phyloP scores from a whole-genome alignment of 2,888 invertebrate genomes.

The Leptopilina drosophilae region DNA sequence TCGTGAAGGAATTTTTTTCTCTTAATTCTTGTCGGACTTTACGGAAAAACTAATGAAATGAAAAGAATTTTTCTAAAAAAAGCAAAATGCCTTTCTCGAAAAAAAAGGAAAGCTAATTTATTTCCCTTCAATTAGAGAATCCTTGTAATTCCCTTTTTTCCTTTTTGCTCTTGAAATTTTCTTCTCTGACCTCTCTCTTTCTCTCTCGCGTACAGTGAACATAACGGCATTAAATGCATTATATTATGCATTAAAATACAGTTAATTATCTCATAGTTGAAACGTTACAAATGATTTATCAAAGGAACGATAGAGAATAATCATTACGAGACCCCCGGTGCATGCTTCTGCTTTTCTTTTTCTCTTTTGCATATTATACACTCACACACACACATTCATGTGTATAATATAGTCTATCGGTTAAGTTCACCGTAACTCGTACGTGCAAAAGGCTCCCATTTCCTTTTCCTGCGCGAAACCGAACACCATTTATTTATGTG shows the following conservation, averaged over 20 bases:
- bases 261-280: slow-evolving; percentile 19
- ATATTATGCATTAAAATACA: slow-evolving; percentile 16
- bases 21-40: no score
- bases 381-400: no score
- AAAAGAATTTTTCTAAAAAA: no score
- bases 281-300: slow-evolving; percentile 19
- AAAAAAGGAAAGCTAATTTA: no score
- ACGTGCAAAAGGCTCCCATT: slow-evolving; percentile 31
- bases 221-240: not conserved
- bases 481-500: slow-evolving; percentile 27
- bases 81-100: no score
- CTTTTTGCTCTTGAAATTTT: not conserved
- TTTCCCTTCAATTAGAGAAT: no score
- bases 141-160: no score
- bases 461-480: slow-evolving; percentile 33
- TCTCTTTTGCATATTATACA: slow-evolving; percentile 9
- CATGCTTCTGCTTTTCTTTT: not conserved
- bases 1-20: no score
- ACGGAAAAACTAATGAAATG: no score
- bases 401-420: not conserved
- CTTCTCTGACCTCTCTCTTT: not conserved
- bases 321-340: slow-evolving; percentile 1
- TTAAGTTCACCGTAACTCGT: slow-evolving; percentile 22
- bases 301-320: slow-evolving; percentile 29
- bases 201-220: not conserved